Evolutionary conservation across 2,113 vertebrate species (phyloP).

Genomic region (Paracanthobrama guichenoti): DNA sequence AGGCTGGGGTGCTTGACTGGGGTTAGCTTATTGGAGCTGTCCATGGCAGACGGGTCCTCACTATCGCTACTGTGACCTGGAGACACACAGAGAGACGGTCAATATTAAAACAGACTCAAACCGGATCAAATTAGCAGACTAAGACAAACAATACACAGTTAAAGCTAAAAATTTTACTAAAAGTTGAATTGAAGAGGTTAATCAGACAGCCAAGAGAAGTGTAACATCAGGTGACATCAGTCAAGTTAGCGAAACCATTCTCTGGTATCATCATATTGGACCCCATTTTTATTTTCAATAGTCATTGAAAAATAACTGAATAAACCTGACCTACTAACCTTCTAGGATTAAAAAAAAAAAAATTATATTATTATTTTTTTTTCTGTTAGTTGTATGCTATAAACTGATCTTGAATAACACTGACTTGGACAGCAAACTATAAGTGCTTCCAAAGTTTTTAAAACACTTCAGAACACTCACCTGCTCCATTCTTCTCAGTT

Average conservation of each 20-base stretch:
- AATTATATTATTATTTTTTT: too few species aligned
- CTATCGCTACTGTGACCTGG: conserved; percentile 96
- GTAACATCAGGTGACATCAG: conserved; percentile 49
- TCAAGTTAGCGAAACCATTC: conserved; percentile 53
- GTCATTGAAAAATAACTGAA: background rate
- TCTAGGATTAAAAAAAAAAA: too few species aligned
- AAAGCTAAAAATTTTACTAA: background rate
- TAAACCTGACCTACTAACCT: background rate
- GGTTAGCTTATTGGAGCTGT: conserved; percentile 83
- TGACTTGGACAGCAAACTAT: background rate
- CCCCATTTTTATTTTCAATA: background rate
- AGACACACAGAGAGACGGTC: background rate
- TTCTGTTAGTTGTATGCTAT: too few species aligned
- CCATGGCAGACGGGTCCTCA: conserved; percentile 84
- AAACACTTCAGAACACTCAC: conserved; percentile 63
- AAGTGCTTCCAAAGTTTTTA: background rate
- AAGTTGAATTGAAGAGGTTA: background rate
- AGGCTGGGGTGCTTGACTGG: conserved; percentile 80
- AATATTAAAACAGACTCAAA: background rate
- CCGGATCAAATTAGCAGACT: background rate
- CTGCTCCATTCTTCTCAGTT: conserved; percentile 92
- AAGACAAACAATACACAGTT: background rate
- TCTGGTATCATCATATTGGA: conserved; percentile 46
- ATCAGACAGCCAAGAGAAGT: conserved; percentile 55
- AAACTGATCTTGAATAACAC: background rate